These are phyloP conservation scores for Ptychadena robeensis DNA, from an alignment of 2,797 vertebrate genomes.

Conservation along the genomic window DNA sequence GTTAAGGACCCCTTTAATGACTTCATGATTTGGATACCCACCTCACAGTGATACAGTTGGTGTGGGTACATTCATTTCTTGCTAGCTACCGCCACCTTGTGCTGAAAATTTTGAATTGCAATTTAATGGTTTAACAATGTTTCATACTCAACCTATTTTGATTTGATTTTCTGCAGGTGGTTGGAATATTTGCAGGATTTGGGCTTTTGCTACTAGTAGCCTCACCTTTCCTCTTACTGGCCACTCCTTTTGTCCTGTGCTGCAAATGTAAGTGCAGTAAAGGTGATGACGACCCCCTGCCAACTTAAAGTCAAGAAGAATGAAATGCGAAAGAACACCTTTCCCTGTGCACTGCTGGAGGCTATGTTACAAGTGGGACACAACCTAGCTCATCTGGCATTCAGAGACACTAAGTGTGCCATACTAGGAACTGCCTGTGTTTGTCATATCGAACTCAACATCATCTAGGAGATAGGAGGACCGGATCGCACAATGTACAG, in stretches of 20 bases:
- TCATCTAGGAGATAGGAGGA: constrained; percentile 12
- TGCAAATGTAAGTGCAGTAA: constrained; percentile 99
- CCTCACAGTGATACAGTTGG: no score
- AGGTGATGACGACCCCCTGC: constrained; percentile 94
- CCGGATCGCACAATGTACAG: constrained; percentile 29
- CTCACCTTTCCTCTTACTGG: constrained; percentile 94
- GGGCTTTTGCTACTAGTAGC: constrained; percentile 94
- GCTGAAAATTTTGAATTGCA: background rate
- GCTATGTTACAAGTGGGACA: constrained; percentile 59
- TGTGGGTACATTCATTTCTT: background rate
- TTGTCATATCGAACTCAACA: background rate
- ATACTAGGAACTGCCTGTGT: constrained; percentile 64
- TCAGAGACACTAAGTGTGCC: constrained; percentile 63
- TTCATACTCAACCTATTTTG: background rate
- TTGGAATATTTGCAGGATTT: constrained; percentile 97
- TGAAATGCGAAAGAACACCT: background rate
- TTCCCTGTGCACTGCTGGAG: constrained; percentile 5
- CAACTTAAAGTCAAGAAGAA: constrained; percentile 79
- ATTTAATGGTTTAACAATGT: background rate
- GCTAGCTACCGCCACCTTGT: background rate
- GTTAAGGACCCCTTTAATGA: no score
- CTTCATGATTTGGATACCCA: no score
- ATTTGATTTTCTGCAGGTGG: constrained; percentile 79
- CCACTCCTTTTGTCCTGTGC: constrained; percentile 96
- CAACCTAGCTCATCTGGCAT: constrained; percentile 68